Base-by-base conservation (phyloP, 35 echinoderm and acorn worm genomes). In the Apostichopus californicus region DNA sequence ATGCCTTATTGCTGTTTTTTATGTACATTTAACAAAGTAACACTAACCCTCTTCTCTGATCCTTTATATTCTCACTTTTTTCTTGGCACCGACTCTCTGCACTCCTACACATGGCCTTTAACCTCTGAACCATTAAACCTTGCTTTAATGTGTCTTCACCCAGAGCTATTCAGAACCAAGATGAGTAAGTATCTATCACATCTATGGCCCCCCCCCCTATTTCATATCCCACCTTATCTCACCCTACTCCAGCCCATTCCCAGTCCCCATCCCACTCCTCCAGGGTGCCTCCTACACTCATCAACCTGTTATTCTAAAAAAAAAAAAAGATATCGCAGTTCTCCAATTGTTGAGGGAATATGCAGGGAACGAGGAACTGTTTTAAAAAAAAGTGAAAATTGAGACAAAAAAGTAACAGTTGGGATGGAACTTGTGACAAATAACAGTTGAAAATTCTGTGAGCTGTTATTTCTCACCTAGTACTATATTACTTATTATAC, bases 81-180 rank as follows among this genome's bases (percentile, higher is more conserved):
- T 5, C 55, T 83, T 83, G 80, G 18, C 55, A 59, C 64, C 55
- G 26, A 54, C 57, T 87, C 59, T 87, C n/a, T 66, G 20, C 57
- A 21, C 57, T 58, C 86, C 86, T 87, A 58, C 86, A 87, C 82
- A 86, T 86, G 46, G 53, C 64, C 86, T n/a, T 87, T 87, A 87
- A 87, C 57, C 86, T 87, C 64, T 87, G 86, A 21, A 12, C 86
- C 64, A 63, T 87, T 21, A 59, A 17, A 87, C 57, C 61, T 87
- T 87, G 86, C 52, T 87, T 68, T 87, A 58, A 87, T 87, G 86
- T 87, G 86, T 34, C 25, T 59, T 14, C 25, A 18, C 52, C 25
- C 86, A 87, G 86, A 87, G 86, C 86, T 59, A 87, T 87, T 23
- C 86, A 87, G 57, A 87, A 87, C 59, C 86, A 55, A 59, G 86